Base-by-base conservation (phyloP, 2,888 invertebrate genomes). In the Gnatocerus cornutus region DNA sequence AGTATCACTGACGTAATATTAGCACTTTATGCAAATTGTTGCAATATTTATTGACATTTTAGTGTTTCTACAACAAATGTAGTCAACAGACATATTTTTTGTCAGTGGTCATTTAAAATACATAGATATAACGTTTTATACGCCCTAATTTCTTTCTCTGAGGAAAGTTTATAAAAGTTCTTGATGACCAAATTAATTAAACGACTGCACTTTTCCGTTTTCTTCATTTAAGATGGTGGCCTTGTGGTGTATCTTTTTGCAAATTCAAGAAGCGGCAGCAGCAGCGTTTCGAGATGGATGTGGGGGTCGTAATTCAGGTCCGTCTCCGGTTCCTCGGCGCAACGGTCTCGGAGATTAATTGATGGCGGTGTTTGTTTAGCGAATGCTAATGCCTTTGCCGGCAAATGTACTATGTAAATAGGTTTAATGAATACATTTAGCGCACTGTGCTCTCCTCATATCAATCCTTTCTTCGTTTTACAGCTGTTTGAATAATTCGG, bases 281-380 rank as follows among this genome's bases (percentile, higher is more conserved):
- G 21, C 21, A 21, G 21, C 21, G 33, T 33, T 56, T 41, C 45
- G 58, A 61, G 63, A 63, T 63, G 63, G 63, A 52, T 53, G 63
- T 13, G 29, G 43, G 41, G 63, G 52, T 52, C 53, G 63, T 63
- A 63, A 53, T 63, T 63, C 63, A 63, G 63, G 63, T 53, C 63
- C 63, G 63, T 63, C 63, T 63, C 63, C 63, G 53, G 63, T 63
- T 63, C 63, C 63, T 63, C 50, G 48, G 39, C 48, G 62, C 62
- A 62, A 50, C 41, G 62, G 62, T 62, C 62, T 46, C 53, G 46
- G 64, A 79, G 81, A 81, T 81, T 83, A 83, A 83, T 81, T 83
- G 82, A 82, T 80, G 82, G 80, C 76, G 76, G 81, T 82, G 81
- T 82, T 83, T 82, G 81, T 83, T 81, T 80, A 79, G 81, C 79